phyloP scores from a whole-genome alignment of 2,888 invertebrate genomes.

The Yponomeuta cagnagella region DNA sequence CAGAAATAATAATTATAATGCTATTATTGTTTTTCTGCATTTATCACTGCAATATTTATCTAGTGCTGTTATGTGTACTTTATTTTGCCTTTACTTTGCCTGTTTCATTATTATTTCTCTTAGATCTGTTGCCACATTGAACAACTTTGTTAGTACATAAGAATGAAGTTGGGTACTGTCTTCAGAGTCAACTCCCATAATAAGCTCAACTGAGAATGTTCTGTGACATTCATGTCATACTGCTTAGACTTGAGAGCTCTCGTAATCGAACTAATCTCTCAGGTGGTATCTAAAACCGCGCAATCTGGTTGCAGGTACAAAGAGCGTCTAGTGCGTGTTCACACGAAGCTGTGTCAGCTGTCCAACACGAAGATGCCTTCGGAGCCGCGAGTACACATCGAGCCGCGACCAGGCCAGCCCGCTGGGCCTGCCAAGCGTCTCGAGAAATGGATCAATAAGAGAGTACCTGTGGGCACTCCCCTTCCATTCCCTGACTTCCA shows the following conservation, averaged over 20 bases:
- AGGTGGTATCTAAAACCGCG: neutral
- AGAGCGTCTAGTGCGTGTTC: constrained; percentile 61
- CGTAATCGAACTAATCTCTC: no score
- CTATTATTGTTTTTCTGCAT: neutral
- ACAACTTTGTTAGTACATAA: no score
- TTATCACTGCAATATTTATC: constrained; percentile 26
- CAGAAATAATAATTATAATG: neutral
- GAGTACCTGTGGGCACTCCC: constrained; percentile 58
- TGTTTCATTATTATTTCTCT: neutral
- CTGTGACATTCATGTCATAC: no score
- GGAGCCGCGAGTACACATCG: constrained; percentile 54
- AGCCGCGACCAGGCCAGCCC: constrained; percentile 50
- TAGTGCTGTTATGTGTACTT: constrained; percentile 24
- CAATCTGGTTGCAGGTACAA: constrained; percentile 52
- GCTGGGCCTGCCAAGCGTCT: constrained; percentile 56
- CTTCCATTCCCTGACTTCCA: constrained; percentile 74
- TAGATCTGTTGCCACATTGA: no score
- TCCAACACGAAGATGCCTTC: constrained; percentile 72
- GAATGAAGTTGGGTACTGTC: no score
- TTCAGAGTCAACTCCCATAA: no score
- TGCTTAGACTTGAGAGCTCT: no score
- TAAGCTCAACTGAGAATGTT: no score
- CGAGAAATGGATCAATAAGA: constrained; percentile 62
- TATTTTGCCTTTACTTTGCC: neutral
- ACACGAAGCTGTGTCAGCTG: constrained; percentile 79